phyloP scores from a whole-genome alignment of 92 coral and sea anemone genomes.

The Bergia puertoricense region DNA sequence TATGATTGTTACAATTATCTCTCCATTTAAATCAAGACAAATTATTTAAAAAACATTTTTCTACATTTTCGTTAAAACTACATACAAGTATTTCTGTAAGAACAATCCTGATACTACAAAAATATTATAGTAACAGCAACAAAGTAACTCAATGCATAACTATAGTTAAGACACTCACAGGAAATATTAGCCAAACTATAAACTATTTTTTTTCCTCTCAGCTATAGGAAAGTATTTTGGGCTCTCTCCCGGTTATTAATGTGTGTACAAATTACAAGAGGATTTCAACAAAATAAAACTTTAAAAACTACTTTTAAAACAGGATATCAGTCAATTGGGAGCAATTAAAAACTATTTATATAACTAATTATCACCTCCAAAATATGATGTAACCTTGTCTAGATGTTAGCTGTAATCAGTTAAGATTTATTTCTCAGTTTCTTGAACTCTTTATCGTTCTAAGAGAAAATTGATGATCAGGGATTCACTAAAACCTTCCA shows the following conservation, averaged over 20 bases:
- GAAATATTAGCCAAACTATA: neutral
- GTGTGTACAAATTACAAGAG: neutral
- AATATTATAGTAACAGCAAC: no score
- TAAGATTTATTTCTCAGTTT: neutral
- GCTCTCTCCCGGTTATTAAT: neutral
- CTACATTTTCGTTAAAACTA: no score
- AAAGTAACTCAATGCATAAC: no score
- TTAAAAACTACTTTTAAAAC: neutral
- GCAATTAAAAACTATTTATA: constrained; percentile 2
- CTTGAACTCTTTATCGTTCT: neutral
- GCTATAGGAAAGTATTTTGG: neutral
- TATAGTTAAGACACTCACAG: no score
- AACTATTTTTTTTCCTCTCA: no score
- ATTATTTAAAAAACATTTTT: no score
- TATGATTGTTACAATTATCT: neutral
- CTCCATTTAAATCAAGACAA: neutral
- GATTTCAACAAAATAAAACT: neutral
- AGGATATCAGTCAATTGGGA: constrained; percentile 2
- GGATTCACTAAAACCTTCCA: neutral
- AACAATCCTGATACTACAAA: neutral
- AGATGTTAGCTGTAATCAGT: neutral
- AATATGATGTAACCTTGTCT: neutral
- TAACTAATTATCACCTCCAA: neutral
- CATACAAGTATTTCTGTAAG: neutral
- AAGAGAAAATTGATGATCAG: no score